A percentile compares a stretch with the other conserved stretches of the same genome.
These are phyloP conservation scores for Delichon dasypus DNA, from an alignment of 2,797 vertebrate species.

Conservation along the genomic window DNA sequence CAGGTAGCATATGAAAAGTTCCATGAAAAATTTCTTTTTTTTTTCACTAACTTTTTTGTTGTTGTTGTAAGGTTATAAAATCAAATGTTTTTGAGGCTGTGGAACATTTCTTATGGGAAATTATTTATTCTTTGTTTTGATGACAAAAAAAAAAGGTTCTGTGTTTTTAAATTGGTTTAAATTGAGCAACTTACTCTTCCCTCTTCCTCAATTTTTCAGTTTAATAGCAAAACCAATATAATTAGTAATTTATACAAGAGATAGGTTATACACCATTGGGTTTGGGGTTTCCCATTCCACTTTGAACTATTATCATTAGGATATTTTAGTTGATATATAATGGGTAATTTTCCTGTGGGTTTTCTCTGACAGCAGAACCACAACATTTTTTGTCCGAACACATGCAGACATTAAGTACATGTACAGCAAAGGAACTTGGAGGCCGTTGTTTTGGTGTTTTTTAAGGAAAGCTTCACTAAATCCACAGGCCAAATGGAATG, in stretches of 20 bases:
- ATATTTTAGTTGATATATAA: not conserved
- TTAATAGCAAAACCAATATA: not conserved
- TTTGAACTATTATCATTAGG: not conserved
- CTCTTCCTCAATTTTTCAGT: not conserved
- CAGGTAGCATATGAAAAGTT: not conserved
- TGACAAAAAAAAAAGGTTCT: not conserved
- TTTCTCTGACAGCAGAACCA: not conserved
- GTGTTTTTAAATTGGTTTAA: not conserved
- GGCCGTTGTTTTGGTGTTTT: not conserved
- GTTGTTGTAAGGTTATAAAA: not conserved
- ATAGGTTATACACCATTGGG: not conserved
- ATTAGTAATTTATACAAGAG: not conserved
- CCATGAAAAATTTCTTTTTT: not conserved
- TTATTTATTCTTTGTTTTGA: not conserved
- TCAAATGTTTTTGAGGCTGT: not conserved
- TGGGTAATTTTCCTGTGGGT: not conserved
- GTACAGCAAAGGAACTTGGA: not conserved
- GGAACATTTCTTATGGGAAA: not conserved
- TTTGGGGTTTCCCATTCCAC: not conserved
- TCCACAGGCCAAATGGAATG: not conserved
- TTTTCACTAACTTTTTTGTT: not conserved
- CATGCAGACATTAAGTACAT: not conserved
- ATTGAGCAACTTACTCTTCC: not conserved
- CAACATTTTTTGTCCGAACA: not conserved
- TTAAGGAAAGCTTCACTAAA: not conserved